Evolutionary conservation across 2,113 vertebrate species (phyloP).

Genomic region (Xenus cinereus): DNA sequence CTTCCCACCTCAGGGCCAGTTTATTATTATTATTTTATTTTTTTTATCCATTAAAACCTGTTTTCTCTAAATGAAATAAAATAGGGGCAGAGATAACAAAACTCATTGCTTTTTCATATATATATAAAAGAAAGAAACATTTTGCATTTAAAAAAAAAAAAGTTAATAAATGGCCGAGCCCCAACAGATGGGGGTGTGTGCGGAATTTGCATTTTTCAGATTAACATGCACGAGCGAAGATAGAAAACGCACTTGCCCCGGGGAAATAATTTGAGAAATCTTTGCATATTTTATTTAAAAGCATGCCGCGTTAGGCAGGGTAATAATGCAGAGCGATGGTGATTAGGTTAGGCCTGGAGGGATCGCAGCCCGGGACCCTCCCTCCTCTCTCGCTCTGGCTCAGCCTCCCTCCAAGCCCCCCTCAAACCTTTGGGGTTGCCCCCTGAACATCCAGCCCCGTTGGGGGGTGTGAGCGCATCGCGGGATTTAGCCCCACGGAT

Average conservation of each 20-base stretch:
- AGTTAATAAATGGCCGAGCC: conserved; percentile 73
- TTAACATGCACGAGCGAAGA: conserved; percentile 78
- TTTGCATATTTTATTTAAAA: conserved; percentile 88
- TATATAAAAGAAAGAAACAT: neutral
- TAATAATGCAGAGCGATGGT: conserved; percentile 78
- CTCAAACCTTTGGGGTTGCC: no score
- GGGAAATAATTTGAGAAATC: conserved; percentile 82
- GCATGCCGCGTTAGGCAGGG: conserved; percentile 75
- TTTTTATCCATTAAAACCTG: conserved; percentile 4
- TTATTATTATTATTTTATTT: neutral
- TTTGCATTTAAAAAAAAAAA: conserved; percentile 23
- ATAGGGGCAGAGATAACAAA: conserved; percentile 21
- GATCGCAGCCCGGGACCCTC: conserved; percentile 40
- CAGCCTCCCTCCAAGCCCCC: neutral
- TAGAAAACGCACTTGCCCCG: conserved; percentile 67
- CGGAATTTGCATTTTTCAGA: conserved; percentile 82
- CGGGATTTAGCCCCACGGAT: fast-evolving
- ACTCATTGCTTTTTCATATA: conserved; percentile 2
- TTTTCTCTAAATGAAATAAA: conserved; percentile 47
- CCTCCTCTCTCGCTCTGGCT: neutral
- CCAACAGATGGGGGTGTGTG: conserved; percentile 67
- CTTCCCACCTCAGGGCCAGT: neutral
- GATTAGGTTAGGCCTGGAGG: conserved; percentile 77
- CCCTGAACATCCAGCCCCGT: neutral
- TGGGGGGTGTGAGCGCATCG: fast-evolving